These are phyloP conservation scores for Actenoides hombroni DNA, from an alignment of 2,113 vertebrate genomes.

Conservation along the genomic window DNA sequence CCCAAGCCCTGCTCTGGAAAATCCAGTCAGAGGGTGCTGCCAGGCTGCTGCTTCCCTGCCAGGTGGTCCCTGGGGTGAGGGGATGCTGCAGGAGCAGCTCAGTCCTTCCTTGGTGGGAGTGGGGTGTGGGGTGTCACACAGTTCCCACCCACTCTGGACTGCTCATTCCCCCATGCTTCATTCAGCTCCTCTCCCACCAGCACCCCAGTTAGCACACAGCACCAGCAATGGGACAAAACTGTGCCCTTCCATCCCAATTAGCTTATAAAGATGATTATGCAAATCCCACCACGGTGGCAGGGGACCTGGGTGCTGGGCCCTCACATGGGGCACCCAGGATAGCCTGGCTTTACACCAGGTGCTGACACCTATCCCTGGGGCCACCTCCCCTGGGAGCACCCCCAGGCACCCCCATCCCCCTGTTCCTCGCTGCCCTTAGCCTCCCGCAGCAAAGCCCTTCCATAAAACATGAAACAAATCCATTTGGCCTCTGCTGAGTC, in stretches of 20 bases:
- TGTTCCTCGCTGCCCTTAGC: background rate
- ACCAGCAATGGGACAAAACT: background rate
- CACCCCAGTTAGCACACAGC: rapidly evolving
- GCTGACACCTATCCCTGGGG: background rate
- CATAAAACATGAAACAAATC: conserved; percentile 33
- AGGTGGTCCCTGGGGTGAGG: background rate
- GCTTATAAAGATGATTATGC: background rate
- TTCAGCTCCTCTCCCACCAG: background rate
- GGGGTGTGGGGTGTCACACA: background rate
- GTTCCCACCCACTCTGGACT: background rate
- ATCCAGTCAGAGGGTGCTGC: background rate
- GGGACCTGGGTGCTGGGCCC: background rate
- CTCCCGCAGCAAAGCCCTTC: background rate
- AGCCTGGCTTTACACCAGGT: background rate
- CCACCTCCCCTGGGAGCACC: background rate
- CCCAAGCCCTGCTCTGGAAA: background rate
- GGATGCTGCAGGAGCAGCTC: background rate
- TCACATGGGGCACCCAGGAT: background rate
- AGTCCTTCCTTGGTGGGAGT: background rate
- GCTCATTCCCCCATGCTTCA: background rate
- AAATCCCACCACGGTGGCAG: background rate
- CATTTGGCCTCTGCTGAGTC: conserved; percentile 51
- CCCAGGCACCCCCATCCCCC: background rate
- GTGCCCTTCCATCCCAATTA: background rate
- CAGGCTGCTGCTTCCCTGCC: background rate